Evolutionary conservation across 2,888 invertebrate species (phyloP).

Genomic region (Drosophila aldrichi): DNA sequence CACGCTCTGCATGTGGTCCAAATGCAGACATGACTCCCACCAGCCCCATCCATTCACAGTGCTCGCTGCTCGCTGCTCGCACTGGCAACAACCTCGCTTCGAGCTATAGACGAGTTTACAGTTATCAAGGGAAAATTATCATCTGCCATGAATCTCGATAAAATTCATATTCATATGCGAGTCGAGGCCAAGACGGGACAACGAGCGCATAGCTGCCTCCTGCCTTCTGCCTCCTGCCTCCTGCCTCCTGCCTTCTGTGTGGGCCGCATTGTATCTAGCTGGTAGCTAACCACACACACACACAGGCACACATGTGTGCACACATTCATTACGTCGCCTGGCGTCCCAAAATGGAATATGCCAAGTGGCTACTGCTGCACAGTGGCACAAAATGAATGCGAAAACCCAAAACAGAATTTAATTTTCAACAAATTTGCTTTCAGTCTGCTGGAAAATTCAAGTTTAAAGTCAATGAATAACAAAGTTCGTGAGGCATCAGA

Average conservation of each 20-base stretch:
- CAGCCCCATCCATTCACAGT: not conserved
- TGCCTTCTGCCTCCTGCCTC: not conserved
- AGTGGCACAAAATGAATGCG: conserved; percentile 23
- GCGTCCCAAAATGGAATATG: conserved; percentile 73
- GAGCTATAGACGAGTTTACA: conserved; percentile 84
- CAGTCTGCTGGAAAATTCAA: not conserved
- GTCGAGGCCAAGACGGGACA: conserved; percentile 28
- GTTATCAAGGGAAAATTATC: conserved; percentile 85
- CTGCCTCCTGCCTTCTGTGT: not conserved
- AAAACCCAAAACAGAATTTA: not conserved
- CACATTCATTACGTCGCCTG: conserved; percentile 76
- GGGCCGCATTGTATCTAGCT: conserved; percentile 68
- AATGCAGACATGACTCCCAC: conserved; percentile 47
- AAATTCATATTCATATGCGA: conserved; percentile 81
- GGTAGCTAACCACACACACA: conserved; percentile 68
- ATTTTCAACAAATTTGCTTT: not conserved
- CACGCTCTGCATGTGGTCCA: conserved; percentile 32
- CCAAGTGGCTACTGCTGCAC: conserved; percentile 44
- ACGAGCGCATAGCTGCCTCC: not conserved
- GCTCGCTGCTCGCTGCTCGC: not conserved
- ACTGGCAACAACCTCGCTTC: conserved; percentile 81
- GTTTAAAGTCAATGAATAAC: not conserved
- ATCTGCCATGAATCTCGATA: conserved; percentile 83
- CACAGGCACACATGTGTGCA: conserved; percentile 21
- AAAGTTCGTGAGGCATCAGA: not conserved